Evolutionary conservation across 2,888 invertebrate genomes (phyloP).

Genomic region (Petrolisthes manimaculis): DNA sequence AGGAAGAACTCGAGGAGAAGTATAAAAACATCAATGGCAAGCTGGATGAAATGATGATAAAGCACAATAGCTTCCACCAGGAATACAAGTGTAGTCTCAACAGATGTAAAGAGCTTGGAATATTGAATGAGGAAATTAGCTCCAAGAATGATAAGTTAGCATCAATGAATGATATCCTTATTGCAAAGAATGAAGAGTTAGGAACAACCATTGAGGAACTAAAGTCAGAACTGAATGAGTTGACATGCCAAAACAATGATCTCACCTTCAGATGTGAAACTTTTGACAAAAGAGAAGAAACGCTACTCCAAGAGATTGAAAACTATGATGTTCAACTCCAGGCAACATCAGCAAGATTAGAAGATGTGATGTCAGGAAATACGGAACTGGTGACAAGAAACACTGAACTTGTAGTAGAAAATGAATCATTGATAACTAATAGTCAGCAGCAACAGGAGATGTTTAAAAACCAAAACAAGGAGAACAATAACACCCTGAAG

Average conservation of each 20-base stretch:
- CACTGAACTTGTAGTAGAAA: slow-evolving; percentile 22
- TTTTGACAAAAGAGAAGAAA: slow-evolving; percentile 17
- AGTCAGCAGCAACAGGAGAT: background rate
- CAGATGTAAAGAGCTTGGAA: slow-evolving; percentile 33
- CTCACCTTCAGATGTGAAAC: slow-evolving; percentile 19
- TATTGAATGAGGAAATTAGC: slow-evolving; percentile 43
- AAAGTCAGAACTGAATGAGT: background rate
- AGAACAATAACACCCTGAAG: background rate
- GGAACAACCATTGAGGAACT: slow-evolving; percentile 9
- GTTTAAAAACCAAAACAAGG: background rate
- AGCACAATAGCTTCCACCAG: background rate
- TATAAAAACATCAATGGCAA: slow-evolving; percentile 17
- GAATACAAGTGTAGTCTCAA: slow-evolving; percentile 21
- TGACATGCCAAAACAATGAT: slow-evolving; percentile 32
- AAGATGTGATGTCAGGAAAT: slow-evolving; percentile 28
- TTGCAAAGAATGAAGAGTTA: slow-evolving; percentile 31
- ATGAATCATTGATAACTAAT: slow-evolving; percentile 7
- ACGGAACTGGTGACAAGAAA: slow-evolving; percentile 22
- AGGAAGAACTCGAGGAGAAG: slow-evolving; percentile 16
- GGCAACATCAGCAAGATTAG: background rate
- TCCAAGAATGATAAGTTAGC: slow-evolving; percentile 36
- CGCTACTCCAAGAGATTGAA: background rate
- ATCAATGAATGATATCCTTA: slow-evolving; percentile 41
- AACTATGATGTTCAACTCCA: background rate
- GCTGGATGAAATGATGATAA: background rate